Conservation (phyloP, 2,797 vertebrate species). For the Phrynocephalus vlangalii region DNA sequence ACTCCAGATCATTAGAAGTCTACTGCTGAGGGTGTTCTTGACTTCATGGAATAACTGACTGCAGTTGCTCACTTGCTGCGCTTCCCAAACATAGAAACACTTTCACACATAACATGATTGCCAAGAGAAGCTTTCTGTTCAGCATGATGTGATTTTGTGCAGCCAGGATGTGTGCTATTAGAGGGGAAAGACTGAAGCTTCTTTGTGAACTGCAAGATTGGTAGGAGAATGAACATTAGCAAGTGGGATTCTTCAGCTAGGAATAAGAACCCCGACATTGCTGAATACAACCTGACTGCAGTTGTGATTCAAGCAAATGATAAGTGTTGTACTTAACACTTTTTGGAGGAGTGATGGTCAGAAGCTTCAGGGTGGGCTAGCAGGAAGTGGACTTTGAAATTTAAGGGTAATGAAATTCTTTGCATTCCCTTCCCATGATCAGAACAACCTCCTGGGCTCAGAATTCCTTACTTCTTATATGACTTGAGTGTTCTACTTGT, state of each 20-base stretch:
- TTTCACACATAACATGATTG: neutral
- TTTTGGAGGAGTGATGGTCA: no score
- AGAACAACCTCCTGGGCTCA: neutral
- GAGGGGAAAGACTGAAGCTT: neutral
- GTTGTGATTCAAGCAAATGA: no score
- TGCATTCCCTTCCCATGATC: neutral
- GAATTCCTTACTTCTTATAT: neutral
- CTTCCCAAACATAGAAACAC: neutral
- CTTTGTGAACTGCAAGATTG: no score
- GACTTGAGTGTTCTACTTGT: neutral
- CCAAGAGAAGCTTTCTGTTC: neutral
- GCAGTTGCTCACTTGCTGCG: neutral
- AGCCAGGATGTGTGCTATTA: neutral
- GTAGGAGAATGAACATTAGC: no score
- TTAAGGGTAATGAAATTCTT: neutral
- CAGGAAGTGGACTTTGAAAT: neutral
- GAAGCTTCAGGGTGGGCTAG: no score
- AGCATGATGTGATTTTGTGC: neutral
- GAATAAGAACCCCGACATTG: no score
- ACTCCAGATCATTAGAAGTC: neutral
- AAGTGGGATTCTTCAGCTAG: no score
- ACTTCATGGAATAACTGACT: conserved; percentile 9
- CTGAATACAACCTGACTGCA: no score
- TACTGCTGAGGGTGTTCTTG: neutral
- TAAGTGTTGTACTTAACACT: no score